Conservation (phyloP, 1,140 invertebrate species). For the Eumaeus atala region DNA sequence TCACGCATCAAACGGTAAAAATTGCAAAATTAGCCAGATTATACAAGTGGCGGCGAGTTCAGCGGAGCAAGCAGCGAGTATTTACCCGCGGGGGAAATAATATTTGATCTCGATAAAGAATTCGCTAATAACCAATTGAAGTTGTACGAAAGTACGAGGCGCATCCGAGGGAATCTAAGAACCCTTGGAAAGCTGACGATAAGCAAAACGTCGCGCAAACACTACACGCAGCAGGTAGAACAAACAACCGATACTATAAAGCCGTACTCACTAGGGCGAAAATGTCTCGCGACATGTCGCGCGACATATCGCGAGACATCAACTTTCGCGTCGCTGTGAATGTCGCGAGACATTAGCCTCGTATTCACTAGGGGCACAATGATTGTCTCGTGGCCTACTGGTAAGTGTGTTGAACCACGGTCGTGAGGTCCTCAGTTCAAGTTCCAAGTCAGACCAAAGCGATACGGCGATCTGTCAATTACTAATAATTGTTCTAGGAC, state of each 20-base stretch:
- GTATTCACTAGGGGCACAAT: too few relatives aligned
- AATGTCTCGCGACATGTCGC: neutral
- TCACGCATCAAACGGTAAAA: neutral
- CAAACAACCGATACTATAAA: neutral
- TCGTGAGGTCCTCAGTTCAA: too few relatives aligned
- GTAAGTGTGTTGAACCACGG: too few relatives aligned
- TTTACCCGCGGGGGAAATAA: neutral
- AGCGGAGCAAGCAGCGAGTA: neutral
- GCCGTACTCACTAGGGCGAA: too few relatives aligned
- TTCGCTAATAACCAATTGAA: neutral
- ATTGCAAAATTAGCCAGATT: conserved; percentile 7
- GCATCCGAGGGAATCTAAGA: conserved; percentile 11
- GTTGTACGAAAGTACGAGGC: neutral
- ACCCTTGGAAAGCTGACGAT: conserved; percentile 8
- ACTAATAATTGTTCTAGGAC: too few relatives aligned
- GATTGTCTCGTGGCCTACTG: too few relatives aligned
- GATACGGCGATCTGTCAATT: too few relatives aligned
- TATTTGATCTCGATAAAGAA: neutral
- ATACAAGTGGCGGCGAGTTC: neutral
- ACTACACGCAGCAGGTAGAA: neutral
- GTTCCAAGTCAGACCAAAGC: too few relatives aligned
- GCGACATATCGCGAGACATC: too few relatives aligned
- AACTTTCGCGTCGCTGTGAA: too few relatives aligned
- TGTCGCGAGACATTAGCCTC: too few relatives aligned
- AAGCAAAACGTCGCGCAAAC: conserved; percentile 4